A percentile compares a stretch with the other conserved stretches of the same genome.
Conservation (phyloP, 2,113 vertebrate genomes). For the Aleadryas rufinucha region DNA sequence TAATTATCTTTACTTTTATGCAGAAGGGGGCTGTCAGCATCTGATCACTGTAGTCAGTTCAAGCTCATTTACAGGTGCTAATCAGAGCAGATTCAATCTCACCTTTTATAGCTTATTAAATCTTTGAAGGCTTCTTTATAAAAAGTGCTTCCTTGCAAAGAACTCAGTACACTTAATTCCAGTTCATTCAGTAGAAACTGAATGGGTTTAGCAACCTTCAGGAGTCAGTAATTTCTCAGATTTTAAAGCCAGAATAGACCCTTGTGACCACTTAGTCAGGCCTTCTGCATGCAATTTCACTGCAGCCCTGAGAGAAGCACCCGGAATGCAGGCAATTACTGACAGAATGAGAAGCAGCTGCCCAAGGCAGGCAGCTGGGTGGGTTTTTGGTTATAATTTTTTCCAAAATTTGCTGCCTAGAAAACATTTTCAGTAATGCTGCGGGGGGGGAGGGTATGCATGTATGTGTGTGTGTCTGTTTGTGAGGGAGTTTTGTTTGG, state of each 20-base stretch:
- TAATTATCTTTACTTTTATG: conserved; percentile 1
- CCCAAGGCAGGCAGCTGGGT: background rate
- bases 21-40: background rate
- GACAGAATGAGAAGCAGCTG: background rate
- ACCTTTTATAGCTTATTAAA: conserved; percentile 17
- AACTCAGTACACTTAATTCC: background rate
- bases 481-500: accelerated
- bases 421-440: background rate
- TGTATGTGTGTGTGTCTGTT: accelerated
- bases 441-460: accelerated
- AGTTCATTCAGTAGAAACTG: background rate
- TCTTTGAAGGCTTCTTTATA: background rate
- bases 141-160: background rate
- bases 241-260: background rate
- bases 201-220: background rate
- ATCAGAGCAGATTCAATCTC: conserved; percentile 24
- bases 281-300: background rate
- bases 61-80: conserved; percentile 28
- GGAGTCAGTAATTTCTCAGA: background rate
- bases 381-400: background rate
- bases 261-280: conserved; percentile 10
- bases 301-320: background rate
- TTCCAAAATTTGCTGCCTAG: background rate
- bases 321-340: background rate
- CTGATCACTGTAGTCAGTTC: background rate